These are phyloP conservation scores for Dioctria rufipes DNA, from an alignment of 2,888 invertebrate genomes.

Conservation along the genomic window DNA sequence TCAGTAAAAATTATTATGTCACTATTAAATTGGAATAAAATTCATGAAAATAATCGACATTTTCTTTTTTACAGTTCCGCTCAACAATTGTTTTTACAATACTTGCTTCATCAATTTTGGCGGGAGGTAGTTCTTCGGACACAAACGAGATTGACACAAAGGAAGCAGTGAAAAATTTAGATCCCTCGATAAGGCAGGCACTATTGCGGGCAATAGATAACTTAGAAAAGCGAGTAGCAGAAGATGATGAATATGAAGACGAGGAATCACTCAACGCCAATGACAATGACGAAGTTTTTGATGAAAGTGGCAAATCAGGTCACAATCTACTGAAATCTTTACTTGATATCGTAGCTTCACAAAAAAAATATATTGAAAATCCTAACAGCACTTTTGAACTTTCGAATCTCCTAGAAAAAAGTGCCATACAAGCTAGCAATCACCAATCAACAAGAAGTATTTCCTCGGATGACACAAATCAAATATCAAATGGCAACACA, in stretches of 20 bases:
- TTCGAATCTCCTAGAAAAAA: conserved; percentile 18
- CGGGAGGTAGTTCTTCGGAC: conserved; percentile 63
- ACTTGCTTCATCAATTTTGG: background rate
- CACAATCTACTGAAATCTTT: conserved; percentile 40
- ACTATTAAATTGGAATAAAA: no score
- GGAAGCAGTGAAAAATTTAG: conserved; percentile 73
- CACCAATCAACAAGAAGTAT: conserved; percentile 69
- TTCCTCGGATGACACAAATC: conserved; percentile 67
- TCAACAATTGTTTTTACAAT: background rate
- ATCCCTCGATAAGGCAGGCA: conserved; percentile 83
- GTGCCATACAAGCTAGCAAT: conserved; percentile 62
- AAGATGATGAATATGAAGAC: conserved; percentile 63
- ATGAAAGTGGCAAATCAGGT: conserved; percentile 64
- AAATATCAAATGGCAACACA: conserved; percentile 62
- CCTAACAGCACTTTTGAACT: conserved; percentile 27
- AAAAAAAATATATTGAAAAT: conserved; percentile 18
- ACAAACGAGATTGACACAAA: conserved; percentile 72
- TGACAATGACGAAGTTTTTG: conserved; percentile 63
- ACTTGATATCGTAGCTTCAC: conserved; percentile 26
- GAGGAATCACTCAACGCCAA: conserved; percentile 63
- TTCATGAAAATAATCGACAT: background rate
- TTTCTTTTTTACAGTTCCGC: conserved; percentile 20
- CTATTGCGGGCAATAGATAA: conserved; percentile 83
- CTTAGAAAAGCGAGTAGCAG: conserved; percentile 77
- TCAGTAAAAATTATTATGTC: no score